Percentiles rank a stretch among this genome's conserved stretches.
These are phyloP conservation scores for Allophyes oxyacanthae DNA, from an alignment of 2,888 invertebrate genomes.

Conservation along the genomic window DNA sequence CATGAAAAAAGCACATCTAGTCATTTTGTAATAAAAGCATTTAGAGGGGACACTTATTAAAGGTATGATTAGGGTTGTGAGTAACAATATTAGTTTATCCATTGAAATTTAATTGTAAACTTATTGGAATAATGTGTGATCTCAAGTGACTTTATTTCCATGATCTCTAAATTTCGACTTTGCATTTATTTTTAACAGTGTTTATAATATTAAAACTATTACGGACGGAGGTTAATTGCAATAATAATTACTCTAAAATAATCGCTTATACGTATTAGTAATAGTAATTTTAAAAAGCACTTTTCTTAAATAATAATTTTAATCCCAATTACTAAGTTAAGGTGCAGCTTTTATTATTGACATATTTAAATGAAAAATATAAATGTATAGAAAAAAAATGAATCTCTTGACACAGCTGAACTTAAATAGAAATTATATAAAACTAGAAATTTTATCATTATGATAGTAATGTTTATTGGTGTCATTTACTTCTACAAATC, in stretches of 20 bases:
- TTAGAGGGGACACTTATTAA: slow-evolving; percentile 71
- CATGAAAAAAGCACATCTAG: slow-evolving; percentile 81
- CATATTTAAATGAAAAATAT: slow-evolving; percentile 68
- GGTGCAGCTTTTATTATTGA: slow-evolving; percentile 76
- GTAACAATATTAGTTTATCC: slow-evolving; percentile 82
- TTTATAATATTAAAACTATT: slow-evolving; percentile 66
- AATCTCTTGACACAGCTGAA: slow-evolving; percentile 77
- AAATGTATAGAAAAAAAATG: slow-evolving; percentile 69
- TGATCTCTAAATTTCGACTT: slow-evolving; percentile 83
- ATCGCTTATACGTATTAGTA: slow-evolving; percentile 80
- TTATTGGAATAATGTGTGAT: slow-evolving; percentile 78
- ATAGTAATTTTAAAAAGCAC: slow-evolving; percentile 76
- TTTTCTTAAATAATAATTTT: slow-evolving; percentile 75
- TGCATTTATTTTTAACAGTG: slow-evolving; percentile 81
- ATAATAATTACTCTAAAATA: slow-evolving; percentile 78
- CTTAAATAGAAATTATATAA: slow-evolving; percentile 67
- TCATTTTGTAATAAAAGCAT: slow-evolving; percentile 81
- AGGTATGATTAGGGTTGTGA: slow-evolving; percentile 87
- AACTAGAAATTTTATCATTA: slow-evolving; percentile 72
- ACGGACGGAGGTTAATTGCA: slow-evolving; percentile 70
- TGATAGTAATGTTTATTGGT: slow-evolving; percentile 67
- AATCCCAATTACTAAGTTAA: slow-evolving; percentile 78
- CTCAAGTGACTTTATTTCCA: slow-evolving; percentile 79
- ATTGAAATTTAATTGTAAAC: slow-evolving; percentile 70
- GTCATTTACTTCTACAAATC: slow-evolving; percentile 53